Evolutionary conservation across 2,797 vertebrate genomes (phyloP).

Genomic region (Falco novaeseelandiae): DNA sequence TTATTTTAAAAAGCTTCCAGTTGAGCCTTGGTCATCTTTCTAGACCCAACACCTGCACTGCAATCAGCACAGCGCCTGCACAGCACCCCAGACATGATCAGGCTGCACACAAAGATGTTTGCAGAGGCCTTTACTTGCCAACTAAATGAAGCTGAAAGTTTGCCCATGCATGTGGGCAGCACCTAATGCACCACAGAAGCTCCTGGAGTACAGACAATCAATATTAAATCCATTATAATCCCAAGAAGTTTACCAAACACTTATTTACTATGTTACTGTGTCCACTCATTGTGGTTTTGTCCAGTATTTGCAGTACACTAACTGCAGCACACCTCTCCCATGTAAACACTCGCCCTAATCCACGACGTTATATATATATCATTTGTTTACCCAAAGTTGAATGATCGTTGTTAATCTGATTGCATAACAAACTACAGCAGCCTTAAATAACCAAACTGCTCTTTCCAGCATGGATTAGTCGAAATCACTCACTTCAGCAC

Average conservation of each 20-base stretch:
- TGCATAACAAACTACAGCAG: constrained; percentile 44
- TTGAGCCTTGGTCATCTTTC: neutral
- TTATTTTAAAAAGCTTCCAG: neutral
- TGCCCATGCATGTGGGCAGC: neutral
- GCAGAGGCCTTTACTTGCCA: neutral
- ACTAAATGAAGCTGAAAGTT: neutral
- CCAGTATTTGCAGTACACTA: fast-evolving
- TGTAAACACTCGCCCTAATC: neutral
- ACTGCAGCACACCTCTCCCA: neutral
- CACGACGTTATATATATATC: neutral
- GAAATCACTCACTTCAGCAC: neutral
- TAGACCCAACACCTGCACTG: neutral
- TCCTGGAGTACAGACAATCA: neutral
- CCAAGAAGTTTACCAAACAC: neutral
- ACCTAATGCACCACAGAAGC: neutral
- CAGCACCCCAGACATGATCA: neutral
- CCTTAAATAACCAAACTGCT: constrained; percentile 33
- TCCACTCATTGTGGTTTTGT: neutral
- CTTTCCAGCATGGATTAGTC: neutral
- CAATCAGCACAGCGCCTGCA: neutral
- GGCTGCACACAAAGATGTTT: neutral
- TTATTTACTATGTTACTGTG: neutral
- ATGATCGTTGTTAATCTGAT: constrained; percentile 45
- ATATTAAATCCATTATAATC: neutral
- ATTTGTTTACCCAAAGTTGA: constrained; percentile 19